Evolutionary conservation across 2,888 invertebrate genomes (phyloP).

Genomic region (Cryptus viduatorius): DNA sequence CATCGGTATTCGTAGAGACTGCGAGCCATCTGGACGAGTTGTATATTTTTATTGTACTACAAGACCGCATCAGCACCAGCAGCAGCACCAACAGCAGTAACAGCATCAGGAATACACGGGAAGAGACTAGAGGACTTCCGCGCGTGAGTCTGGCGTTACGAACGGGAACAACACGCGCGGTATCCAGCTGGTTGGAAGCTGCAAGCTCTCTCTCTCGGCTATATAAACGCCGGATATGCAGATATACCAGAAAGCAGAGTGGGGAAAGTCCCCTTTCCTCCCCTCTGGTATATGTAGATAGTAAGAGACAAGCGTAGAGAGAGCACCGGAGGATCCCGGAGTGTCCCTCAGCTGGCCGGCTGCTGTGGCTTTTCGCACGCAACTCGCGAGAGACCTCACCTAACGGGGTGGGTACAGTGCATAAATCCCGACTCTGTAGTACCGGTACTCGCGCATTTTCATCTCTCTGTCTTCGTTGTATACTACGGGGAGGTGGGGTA

Average conservation of each 20-base stretch:
- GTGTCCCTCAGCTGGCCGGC: conserved; percentile 64
- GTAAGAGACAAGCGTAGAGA: conserved; percentile 25
- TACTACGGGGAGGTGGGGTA: background rate
- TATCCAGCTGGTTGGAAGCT: conserved; percentile 61
- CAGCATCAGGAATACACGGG: background rate
- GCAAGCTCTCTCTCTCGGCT: conserved; percentile 36
- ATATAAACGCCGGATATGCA: conserved; percentile 65
- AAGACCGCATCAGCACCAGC: conserved; percentile 23
- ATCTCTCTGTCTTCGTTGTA: background rate
- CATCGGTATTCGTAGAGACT: conserved; percentile 32
- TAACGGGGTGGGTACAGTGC: conserved; percentile 53
- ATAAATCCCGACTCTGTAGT: conserved; percentile 66
- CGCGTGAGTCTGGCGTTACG: conserved; percentile 39
- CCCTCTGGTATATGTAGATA: conserved; percentile 7
- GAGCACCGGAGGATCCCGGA: background rate
- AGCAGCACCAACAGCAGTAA: background rate
- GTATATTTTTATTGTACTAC: conserved; percentile 64
- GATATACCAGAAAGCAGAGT: conserved; percentile 57
- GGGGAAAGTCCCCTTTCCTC: background rate
- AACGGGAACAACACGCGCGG: conserved; percentile 20
- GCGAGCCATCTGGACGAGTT: conserved; percentile 61
- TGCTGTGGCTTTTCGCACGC: conserved; percentile 66
- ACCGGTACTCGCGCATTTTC: conserved; percentile 62
- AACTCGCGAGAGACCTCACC: conserved; percentile 33
- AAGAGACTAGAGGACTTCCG: conserved; percentile 46